Conservation (phyloP, 2,888 invertebrate species). For the Polyploca ridens region DNA sequence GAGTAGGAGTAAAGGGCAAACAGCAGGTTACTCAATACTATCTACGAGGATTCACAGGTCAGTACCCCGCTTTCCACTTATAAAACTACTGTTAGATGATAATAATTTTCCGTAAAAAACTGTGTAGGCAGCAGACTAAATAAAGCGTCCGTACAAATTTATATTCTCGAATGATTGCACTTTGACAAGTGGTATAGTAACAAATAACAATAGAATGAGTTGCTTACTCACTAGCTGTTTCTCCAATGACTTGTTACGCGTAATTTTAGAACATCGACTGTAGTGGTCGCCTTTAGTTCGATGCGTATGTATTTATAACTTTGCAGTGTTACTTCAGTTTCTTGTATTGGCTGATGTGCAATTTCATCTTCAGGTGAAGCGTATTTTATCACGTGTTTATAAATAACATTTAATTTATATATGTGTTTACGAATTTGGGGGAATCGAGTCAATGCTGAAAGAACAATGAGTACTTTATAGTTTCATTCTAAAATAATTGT, state of each 20-base stretch:
- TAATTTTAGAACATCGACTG: slow-evolving; percentile 39
- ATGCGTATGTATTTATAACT: slow-evolving; percentile 42
- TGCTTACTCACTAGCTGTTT: slow-evolving; percentile 39
- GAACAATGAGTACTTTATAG: neutral
- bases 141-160: slow-evolving; percentile 25
- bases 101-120: slow-evolving; percentile 7
- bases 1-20: too few species aligned
- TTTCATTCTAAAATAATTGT: neutral
- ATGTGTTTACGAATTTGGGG: slow-evolving; percentile 3
- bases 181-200: slow-evolving; percentile 36
- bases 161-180: slow-evolving; percentile 14
- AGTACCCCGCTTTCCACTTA: neutral
- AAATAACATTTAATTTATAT: slow-evolving; percentile 2
- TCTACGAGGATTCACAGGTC: too few species aligned
- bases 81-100: neutral
- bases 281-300: slow-evolving; percentile 45
- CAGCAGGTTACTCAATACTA: too few species aligned
- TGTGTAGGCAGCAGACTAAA: slow-evolving; percentile 45
- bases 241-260: slow-evolving; percentile 45
- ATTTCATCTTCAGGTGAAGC: slow-evolving; percentile 12
- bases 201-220: slow-evolving; percentile 20
- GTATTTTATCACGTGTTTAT: slow-evolving; percentile 6
- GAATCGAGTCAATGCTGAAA: neutral
- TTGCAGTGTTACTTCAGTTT: slow-evolving; percentile 12
- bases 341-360: slow-evolving; percentile 13